Evolutionary conservation across 92 coral and sea anemone genomes (phyloP).

Genomic region (Actinostola sp.): DNA sequence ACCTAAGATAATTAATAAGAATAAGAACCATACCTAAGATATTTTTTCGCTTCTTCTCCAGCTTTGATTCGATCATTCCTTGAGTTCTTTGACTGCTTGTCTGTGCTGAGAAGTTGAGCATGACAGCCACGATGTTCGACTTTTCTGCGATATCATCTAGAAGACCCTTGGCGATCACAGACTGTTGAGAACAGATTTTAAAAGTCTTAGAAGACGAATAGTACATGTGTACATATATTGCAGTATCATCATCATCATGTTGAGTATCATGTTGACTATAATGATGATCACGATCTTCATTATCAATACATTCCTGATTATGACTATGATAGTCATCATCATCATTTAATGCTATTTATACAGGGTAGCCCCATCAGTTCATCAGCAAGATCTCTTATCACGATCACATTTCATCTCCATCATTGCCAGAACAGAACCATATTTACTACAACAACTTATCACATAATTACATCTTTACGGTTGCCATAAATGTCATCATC

Average conservation of each 20-base stretch:
- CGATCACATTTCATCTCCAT: neutral
- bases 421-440: neutral
- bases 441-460: too few relatives aligned
- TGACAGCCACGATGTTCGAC: constrained; percentile 79
- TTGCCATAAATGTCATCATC: neutral
- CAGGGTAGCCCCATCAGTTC: neutral
- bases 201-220: too few relatives aligned
- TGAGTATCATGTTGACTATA: neutral
- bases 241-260: neutral
- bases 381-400: neutral
- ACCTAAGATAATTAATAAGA: neutral
- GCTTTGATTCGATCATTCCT: constrained; percentile 96
- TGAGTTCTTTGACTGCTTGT: constrained; percentile 98
- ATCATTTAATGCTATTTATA: neutral
- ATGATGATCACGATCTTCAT: neutral
- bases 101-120: constrained; percentile 98
- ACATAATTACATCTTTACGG: neutral
- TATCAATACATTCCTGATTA: neutral
- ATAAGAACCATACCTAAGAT: constrained; percentile 67
- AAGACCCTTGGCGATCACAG: constrained; percentile 93
- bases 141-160: constrained; percentile 86
- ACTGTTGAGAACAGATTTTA: constrained; percentile 57
- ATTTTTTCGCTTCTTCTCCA: constrained; percentile 95
- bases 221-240: too few relatives aligned
- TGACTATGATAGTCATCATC: neutral